Base-by-base conservation (phyloP, 2,888 invertebrate genomes). In the Tipula lateralis region DNA sequence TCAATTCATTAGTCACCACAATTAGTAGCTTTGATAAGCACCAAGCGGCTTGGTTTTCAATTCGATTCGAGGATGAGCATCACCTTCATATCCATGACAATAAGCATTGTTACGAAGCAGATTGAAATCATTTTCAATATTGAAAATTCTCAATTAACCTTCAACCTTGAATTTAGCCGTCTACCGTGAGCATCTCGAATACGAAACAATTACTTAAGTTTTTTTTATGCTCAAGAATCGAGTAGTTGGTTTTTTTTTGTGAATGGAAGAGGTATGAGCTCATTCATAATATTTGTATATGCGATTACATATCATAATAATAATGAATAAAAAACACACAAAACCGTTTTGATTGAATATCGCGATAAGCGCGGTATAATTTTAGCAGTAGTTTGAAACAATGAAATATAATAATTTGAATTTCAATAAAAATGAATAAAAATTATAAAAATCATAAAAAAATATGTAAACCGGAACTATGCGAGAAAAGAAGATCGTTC, bases 381-480 rank as follows among this genome's bases (percentile, higher is more conserved):
- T 50, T 50, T 50, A 50, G 50, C 50, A 50, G 50, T 66, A 66
- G 66, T 24, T 66, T 66, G 24, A 66, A 24, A 66, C 66, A 66
- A 66, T 66, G 66, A 66, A 66, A 24, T 16, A n/a, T 4, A 44
- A 39, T 39, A n/a, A 44, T 66, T 66, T 66, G 66, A 24, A 66
- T 66, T 66, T 66, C 24, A 66, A 66, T 66, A 66, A 66, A n/a
- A 44, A 44, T 44, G 44, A 44, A 44, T 34, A 34, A 34, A 34
- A n/a, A 34, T 7, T 34, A 34, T n/a, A 34, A 34, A 44, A 44
- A 44, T 44, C 44, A 44, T 44, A 44, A 44, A 44, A 44, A 44
- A 44, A 44, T 66, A 24, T 66, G 16, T 82, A 82, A 82, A 82
- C 82, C 82, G 82, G 82, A 82, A 82, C 82, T 82, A 82, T 82